Conservation (phyloP, 2,797 vertebrate species). For the Pygocentrus nattereri region DNA sequence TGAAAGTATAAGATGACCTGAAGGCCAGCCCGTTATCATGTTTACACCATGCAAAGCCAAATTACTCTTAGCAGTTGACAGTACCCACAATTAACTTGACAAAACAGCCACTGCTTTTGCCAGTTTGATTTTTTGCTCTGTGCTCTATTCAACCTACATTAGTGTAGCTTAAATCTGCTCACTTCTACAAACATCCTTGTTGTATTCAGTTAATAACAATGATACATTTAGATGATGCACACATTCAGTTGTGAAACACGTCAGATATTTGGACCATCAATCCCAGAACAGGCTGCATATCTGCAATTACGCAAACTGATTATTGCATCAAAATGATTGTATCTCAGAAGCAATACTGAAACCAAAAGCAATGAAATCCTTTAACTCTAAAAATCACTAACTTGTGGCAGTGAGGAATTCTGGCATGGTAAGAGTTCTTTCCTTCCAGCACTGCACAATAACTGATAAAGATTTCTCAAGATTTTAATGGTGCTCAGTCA, state of each 20-base stretch:
- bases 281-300: not conserved
- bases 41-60: slow-evolving; percentile 24
- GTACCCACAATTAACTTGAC: slow-evolving; percentile 7
- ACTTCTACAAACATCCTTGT: slow-evolving; percentile 15
- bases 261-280: not conserved
- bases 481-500: slow-evolving; percentile 8
- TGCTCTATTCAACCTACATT: not conserved
- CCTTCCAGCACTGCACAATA: not conserved
- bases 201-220: not conserved
- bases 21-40: slow-evolving; percentile 19
- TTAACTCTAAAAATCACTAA: slow-evolving; percentile 4
- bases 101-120: slow-evolving; percentile 1
- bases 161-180: not conserved
- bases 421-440: not conserved
- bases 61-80: slow-evolving; percentile 2
- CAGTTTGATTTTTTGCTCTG: not conserved
- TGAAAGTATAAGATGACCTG: slow-evolving; percentile 10
- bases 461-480: not conserved
- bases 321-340: not conserved
- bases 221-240: not conserved
- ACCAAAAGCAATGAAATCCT: not conserved
- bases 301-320: not conserved
- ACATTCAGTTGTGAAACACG: not conserved
- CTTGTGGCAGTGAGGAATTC: not conserved
- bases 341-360: slow-evolving; percentile 28